Evolutionary conservation across 2,797 vertebrate genomes (phyloP).

Genomic region (Acipenser ruthenus): DNA sequence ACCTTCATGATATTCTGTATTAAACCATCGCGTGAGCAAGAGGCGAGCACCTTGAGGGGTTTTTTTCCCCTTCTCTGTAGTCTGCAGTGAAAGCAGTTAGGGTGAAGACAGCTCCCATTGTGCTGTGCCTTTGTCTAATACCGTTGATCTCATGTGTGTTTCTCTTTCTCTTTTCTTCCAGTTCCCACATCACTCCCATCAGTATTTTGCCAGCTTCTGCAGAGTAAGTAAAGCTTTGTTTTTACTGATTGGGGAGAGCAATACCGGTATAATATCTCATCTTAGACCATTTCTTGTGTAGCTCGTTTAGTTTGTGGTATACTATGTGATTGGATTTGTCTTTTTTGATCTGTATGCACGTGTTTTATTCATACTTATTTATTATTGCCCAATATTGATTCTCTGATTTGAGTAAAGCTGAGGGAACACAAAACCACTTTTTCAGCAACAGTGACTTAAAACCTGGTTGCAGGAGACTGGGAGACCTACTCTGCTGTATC

Average conservation of each 20-base stretch:
- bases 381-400: too few relatives aligned
- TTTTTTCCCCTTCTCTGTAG: neutral
- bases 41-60: neutral
- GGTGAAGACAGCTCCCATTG: too few relatives aligned
- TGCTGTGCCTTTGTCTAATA: neutral
- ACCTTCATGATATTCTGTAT: neutral
- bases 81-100: neutral
- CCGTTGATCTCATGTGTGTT: constrained; percentile 29
- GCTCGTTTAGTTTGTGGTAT: too few relatives aligned
- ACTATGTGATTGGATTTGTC: too few relatives aligned
- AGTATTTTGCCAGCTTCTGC: constrained; percentile 87
- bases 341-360: too few relatives aligned
- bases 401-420: too few relatives aligned
- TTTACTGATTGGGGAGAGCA: neutral
- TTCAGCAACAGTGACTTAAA: too few relatives aligned
- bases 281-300: too few relatives aligned
- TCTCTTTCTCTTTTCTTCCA: constrained; percentile 47
- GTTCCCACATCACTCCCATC: constrained; percentile 75
- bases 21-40: neutral
- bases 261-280: neutral
- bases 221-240: constrained; percentile 68
- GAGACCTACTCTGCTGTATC: too few relatives aligned
- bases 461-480: too few relatives aligned
- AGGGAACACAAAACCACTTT: too few relatives aligned
- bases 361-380: too few relatives aligned